Evolutionary conservation across 2,888 invertebrate species (phyloP).

Genomic region (Diadromus collaris): DNA sequence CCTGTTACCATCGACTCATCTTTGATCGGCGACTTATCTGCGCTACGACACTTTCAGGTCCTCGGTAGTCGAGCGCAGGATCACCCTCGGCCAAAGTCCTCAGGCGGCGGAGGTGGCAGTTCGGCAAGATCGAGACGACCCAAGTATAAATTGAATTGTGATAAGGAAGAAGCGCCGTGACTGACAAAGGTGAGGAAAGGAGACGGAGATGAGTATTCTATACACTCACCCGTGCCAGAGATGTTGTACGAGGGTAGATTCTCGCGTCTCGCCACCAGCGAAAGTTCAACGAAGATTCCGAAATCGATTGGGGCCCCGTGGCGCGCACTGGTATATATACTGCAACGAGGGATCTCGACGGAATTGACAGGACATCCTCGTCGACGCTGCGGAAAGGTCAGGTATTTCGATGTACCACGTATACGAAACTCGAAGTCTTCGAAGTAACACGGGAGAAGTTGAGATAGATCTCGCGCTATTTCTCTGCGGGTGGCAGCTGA

Average conservation of each 20-base stretch:
- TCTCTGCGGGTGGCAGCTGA: conserved; percentile 36
- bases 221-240: conserved; percentile 4
- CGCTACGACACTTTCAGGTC: neutral
- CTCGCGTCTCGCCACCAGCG: conserved; percentile 18
- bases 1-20: neutral
- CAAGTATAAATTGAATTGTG: conserved; percentile 33
- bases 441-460: neutral
- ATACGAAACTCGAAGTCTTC: conserved; percentile 34
- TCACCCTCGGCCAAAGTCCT: neutral
- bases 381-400: conserved; percentile 29
- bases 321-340: conserved; percentile 13
- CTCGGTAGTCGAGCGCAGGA: neutral
- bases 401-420: conserved; percentile 35
- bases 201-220: neutral
- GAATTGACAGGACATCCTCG: conserved; percentile 33
- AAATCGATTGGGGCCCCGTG: conserved; percentile 41
- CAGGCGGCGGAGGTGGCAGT: conserved; percentile 7
- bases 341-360: conserved; percentile 15
- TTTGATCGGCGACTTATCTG: neutral
- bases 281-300: conserved; percentile 45
- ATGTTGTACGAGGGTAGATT: conserved; percentile 20
- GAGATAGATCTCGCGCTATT: neutral
- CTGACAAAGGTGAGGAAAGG: conserved; percentile 7
- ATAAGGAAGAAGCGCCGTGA: conserved; percentile 8
- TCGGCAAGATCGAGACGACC: neutral